Percentiles rank a stretch among this genome's conserved stretches.
Conservation (phyloP, 1,140 invertebrate species). For the Leptopilina clavipes region DNA sequence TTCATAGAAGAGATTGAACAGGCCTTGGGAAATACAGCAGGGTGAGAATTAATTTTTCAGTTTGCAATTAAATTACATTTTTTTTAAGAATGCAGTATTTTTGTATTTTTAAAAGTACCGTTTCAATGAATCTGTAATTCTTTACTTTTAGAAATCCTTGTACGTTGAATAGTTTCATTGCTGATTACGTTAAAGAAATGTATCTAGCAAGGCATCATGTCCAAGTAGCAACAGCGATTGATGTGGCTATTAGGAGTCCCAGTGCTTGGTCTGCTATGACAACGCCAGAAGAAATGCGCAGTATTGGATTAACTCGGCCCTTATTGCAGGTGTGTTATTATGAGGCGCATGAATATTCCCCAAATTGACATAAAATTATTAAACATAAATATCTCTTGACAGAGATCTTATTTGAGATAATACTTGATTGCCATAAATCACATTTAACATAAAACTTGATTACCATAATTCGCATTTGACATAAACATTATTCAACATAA, state of each 20-base stretch:
- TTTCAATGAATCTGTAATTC: not conserved
- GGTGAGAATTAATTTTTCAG: constrained; percentile 69
- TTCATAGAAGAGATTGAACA: constrained; percentile 88
- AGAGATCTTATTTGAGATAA: no score
- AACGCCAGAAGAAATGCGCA: constrained; percentile 80
- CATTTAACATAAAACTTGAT: no score
- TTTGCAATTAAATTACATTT: constrained; percentile 12
- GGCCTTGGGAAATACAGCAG: constrained; percentile 78
- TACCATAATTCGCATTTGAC: no score
- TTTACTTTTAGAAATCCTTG: constrained; percentile 76
- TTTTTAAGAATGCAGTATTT: no score
- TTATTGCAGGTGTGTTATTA: constrained; percentile 79
- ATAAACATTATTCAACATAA: no score
- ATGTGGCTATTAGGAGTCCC: constrained; percentile 82
- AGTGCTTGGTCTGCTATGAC: constrained; percentile 84
- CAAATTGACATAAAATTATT: no score
- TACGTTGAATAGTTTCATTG: constrained; percentile 84
- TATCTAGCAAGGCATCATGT: constrained; percentile 79
- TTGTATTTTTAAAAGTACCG: no score
- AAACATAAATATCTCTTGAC: no score
- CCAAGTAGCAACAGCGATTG: constrained; percentile 78
- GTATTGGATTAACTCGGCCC: constrained; percentile 79
- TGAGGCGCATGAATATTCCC: no score
- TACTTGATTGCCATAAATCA: no score
- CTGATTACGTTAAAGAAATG: constrained; percentile 84